A percentile compares a stretch with the other conserved stretches of the same genome.
Evolutionary conservation across 2,888 invertebrate genomes (phyloP).

Genomic region (Mycalesis mineus): DNA sequence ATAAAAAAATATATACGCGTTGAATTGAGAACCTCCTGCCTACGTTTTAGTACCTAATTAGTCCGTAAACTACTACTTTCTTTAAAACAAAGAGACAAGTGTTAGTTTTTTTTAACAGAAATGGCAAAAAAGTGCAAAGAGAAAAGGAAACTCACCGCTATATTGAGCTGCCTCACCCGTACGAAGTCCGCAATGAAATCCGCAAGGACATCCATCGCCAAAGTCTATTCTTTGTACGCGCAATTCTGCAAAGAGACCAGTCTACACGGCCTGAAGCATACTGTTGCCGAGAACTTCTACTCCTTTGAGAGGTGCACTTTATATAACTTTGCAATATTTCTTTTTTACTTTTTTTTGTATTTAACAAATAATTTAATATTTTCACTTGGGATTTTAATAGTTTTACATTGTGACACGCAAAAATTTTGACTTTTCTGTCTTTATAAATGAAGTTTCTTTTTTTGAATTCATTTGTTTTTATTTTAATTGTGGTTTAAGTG

Average conservation of each 20-base stretch:
- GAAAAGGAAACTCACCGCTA: conserved; percentile 44
- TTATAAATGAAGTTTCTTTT: conserved; percentile 19
- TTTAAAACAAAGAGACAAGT: too few species aligned
- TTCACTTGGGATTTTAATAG: conserved; percentile 12
- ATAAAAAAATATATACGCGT: too few species aligned
- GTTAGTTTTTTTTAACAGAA: neutral
- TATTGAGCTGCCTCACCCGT: conserved; percentile 52
- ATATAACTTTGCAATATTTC: neutral
- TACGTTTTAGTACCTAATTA: too few species aligned
- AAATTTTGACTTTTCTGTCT: conserved; percentile 2
- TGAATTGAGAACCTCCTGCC: too few species aligned
- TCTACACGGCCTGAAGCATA: conserved; percentile 68
- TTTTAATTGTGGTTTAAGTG: neutral
- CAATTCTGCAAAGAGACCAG: conserved; percentile 64
- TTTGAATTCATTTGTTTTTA: conserved; percentile 1
- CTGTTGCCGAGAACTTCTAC: conserved; percentile 59
- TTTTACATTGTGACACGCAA: neutral
- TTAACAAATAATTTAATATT: too few species aligned
- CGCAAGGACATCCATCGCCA: conserved; percentile 42
- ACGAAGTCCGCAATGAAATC: conserved; percentile 48
- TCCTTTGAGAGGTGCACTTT: conserved; percentile 57
- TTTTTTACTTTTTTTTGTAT: neutral
- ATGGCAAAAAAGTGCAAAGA: conserved; percentile 25
- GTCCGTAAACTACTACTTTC: too few species aligned
- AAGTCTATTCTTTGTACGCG: conserved; percentile 44